phyloP scores from a whole-genome alignment of 2,888 invertebrate genomes.

The Laothoe populi region DNA sequence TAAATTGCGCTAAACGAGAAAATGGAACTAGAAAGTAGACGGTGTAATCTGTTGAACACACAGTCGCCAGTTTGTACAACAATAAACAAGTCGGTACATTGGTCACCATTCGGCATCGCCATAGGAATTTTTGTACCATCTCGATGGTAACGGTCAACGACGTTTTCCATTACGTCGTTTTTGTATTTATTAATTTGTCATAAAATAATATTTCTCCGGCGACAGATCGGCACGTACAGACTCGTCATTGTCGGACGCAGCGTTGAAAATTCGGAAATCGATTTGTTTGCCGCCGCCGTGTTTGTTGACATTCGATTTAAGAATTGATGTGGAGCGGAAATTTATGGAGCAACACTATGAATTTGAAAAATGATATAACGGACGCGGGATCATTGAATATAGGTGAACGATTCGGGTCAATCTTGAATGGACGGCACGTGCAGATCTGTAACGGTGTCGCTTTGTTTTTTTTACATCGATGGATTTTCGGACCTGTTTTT shows the following conservation, averaged over 20 bases:
- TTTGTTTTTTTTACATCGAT: constrained; percentile 12
- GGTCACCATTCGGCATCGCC: constrained; percentile 46
- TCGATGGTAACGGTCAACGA: constrained; percentile 58
- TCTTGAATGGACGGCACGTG: constrained; percentile 58
- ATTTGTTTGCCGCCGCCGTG: constrained; percentile 65
- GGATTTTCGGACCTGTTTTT: constrained; percentile 18
- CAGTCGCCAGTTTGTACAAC: constrained; percentile 46
- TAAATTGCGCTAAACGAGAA: constrained; percentile 79
- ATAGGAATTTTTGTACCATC: constrained; percentile 54
- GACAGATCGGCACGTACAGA: constrained; percentile 43
- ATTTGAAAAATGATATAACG: constrained; percentile 61
- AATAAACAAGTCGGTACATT: constrained; percentile 49
- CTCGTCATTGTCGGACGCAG: constrained; percentile 50
- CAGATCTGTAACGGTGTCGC: constrained; percentile 52
- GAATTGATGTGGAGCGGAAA: constrained; percentile 61
- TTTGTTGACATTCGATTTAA: constrained; percentile 73
- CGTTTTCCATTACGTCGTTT: constrained; percentile 39
- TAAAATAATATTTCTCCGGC: constrained; percentile 42
- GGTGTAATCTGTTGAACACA: constrained; percentile 58
- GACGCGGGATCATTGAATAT: constrained; percentile 50
- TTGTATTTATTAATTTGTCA: constrained; percentile 37
- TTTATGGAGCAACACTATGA: constrained; percentile 61
- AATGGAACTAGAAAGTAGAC: constrained; percentile 62
- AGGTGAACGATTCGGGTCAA: constrained; percentile 54
- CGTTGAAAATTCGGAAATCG: constrained; percentile 69